Evolutionary conservation across 2,888 invertebrate species (phyloP), one percentile per base, ranked within the genome.

Genomic region (Strigamia transsilvanica): DNA sequence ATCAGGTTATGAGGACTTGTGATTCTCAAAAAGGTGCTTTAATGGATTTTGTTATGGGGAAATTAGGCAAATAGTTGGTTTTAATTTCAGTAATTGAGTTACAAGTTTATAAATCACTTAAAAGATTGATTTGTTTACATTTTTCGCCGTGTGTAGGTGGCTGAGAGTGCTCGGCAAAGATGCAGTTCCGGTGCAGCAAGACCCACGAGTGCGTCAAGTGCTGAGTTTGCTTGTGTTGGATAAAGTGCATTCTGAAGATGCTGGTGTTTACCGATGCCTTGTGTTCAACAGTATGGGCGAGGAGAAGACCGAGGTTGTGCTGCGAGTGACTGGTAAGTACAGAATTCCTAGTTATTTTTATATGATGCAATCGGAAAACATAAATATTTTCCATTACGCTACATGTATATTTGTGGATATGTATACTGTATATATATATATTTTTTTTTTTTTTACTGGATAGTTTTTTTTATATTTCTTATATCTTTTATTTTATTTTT

Each of bases 241-340:
- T 61, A 82, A 82, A 66, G 83, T 80, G 18, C 83, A 82, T 86
- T 95, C 96, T 66, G 94, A 94, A 86, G 98, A 98, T 88, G 96
- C 96, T 84, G 98, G 97, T 86, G 95, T 95, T 89, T 98, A 98
- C 88, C 89, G 95, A 84, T 98, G 98, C 88, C 94, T 97, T 84
- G 97, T 97, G 0, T 96, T 95, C 87, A 98, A 98, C 88, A 94
- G 95, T 0, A 95, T 97, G 79, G 98, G 98, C 42, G 87, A 95
- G 27, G 96, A 97, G 88, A 95, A 95, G 86, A 95, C 96, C 0
- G 95, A 96, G 88, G 96, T 97, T 2, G 95, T 96, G 4, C 89
- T 98, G 18, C 96, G 96, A n/a, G 97, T 98, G 0, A 97, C 96
- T 12, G 90, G 90, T 90, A 86, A 86, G 38, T 9, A 7, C 10